Evolutionary conservation across 53 echinoderm and acorn worm genomes (phyloP).

Genomic region (Luidia sarsii): DNA sequence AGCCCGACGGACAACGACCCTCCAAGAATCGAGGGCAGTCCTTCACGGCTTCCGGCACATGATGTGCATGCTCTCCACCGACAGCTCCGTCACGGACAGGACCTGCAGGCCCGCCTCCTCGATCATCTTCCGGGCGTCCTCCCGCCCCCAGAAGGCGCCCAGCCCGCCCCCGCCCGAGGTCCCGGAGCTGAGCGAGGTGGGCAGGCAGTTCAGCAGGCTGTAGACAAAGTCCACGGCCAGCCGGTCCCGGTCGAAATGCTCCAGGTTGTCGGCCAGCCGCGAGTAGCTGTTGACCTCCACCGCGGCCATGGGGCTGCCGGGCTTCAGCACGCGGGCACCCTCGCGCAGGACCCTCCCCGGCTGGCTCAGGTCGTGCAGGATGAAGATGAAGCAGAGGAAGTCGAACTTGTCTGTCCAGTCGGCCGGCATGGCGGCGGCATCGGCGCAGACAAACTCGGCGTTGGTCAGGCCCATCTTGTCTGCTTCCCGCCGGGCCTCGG

Average conservation of each 20-base stretch:
- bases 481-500: conserved; percentile 6
- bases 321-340: conserved; percentile 57
- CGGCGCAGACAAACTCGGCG: conserved; percentile 40
- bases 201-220: conserved; percentile 80
- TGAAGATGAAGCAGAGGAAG: conserved; percentile 57
- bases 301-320: conserved; percentile 50
- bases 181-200: conserved; percentile 54
- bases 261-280: conserved; percentile 51
- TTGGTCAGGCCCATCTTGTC: conserved; percentile 35
- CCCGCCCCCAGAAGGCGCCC: conserved; percentile 79
- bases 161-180: conserved; percentile 58
- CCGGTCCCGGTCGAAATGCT: not conserved
- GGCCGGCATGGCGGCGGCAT: conserved; percentile 38
- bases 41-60: conserved; percentile 25
- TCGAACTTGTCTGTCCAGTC: conserved; percentile 71
- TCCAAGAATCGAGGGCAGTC: no score
- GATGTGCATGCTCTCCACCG: conserved; percentile 1
- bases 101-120: conserved; percentile 14
- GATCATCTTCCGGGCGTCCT: conserved; percentile 59
- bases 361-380: conserved; percentile 64
- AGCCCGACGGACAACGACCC: no score
- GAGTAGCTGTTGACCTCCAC: conserved; percentile 54
- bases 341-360: conserved; percentile 55
- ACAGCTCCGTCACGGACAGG: not conserved
- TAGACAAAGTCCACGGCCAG: conserved; percentile 19